Percentiles rank a stretch among this genome's conserved stretches.
Conservation (phyloP, 2,888 invertebrate genomes). For the Formica aserva region DNA sequence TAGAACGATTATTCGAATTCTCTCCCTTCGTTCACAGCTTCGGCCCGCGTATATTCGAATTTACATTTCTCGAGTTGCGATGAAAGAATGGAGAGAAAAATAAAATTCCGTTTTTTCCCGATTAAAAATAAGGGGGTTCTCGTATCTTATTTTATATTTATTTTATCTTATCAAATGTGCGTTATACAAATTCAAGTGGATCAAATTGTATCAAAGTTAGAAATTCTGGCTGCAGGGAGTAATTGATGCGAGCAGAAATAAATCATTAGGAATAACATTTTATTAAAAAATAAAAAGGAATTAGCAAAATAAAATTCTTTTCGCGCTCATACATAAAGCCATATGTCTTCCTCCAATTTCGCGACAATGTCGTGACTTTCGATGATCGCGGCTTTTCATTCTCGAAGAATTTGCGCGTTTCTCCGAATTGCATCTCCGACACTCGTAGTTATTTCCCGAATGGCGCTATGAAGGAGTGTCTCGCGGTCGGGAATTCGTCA, state of each 20-base stretch:
- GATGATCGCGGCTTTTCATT: not conserved
- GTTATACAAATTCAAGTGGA: not conserved
- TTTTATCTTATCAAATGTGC: not conserved
- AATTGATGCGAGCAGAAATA: not conserved
- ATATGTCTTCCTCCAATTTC: not conserved
- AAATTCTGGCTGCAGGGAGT: not conserved
- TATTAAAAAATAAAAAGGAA: not conserved
- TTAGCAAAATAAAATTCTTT: not conserved
- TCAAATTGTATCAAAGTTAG: not conserved
- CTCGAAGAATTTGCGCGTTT: not conserved
- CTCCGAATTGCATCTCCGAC: constrained; percentile 30
- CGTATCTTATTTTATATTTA: not conserved
- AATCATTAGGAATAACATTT: not conserved
- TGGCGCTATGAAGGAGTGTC: constrained; percentile 14
- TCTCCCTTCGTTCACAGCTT: constrained; percentile 27
- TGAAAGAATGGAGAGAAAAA: not conserved
- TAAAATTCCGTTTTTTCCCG: not conserved
- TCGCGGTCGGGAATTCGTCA: constrained; percentile 80
- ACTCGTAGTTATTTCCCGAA: constrained; percentile 36
- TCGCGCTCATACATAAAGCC: not conserved
- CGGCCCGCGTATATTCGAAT: constrained; percentile 4
- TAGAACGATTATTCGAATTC: constrained; percentile 66
- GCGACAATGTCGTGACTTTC: not conserved
- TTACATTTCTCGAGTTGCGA: constrained; percentile 45
- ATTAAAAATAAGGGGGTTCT: not conserved